phyloP scores from a whole-genome alignment of 2,888 invertebrate genomes.

The Pristionchus entomophagus region DNA sequence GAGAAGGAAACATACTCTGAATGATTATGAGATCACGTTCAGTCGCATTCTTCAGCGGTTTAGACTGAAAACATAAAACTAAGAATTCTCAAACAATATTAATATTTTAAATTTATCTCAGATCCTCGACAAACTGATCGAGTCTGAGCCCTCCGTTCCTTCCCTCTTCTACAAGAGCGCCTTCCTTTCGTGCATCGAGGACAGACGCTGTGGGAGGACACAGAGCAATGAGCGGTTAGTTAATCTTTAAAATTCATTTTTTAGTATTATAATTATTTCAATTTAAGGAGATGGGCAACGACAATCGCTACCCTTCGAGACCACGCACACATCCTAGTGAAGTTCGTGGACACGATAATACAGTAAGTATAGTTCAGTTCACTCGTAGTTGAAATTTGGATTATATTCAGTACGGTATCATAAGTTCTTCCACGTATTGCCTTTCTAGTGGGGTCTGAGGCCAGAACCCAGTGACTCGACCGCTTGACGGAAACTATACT shows the following conservation, averaged over 20 bases:
- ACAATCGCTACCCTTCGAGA: slow-evolving; percentile 56
- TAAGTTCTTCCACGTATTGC: no score
- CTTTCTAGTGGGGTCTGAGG: no score
- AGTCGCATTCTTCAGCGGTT: no score
- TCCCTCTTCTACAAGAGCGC: slow-evolving; percentile 71
- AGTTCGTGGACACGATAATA: slow-evolving; percentile 64
- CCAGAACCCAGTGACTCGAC: no score
- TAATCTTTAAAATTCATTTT: background rate
- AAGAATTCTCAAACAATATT: background rate
- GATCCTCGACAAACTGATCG: slow-evolving; percentile 66
- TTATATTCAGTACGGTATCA: no score
- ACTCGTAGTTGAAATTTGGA: no score
- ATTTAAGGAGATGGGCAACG: slow-evolving; percentile 40
- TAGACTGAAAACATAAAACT: no score
- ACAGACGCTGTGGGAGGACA: slow-evolving; percentile 52
- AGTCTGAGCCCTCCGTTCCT: slow-evolving; percentile 61
- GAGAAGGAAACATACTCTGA: no score
- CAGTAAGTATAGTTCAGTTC: slow-evolving; percentile 28
- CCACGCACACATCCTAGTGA: slow-evolving; percentile 70
- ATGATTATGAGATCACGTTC: no score
- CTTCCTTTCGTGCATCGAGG: slow-evolving; percentile 71
- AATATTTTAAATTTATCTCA: slow-evolving; percentile 44
- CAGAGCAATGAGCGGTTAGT: slow-evolving; percentile 33
- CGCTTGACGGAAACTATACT: no score
- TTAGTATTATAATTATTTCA: background rate